A percentile compares a stretch with the other conserved stretches of the same genome.
Evolutionary conservation across 2,797 vertebrate genomes (phyloP).

Genomic region (Sebastes matsubarae): DNA sequence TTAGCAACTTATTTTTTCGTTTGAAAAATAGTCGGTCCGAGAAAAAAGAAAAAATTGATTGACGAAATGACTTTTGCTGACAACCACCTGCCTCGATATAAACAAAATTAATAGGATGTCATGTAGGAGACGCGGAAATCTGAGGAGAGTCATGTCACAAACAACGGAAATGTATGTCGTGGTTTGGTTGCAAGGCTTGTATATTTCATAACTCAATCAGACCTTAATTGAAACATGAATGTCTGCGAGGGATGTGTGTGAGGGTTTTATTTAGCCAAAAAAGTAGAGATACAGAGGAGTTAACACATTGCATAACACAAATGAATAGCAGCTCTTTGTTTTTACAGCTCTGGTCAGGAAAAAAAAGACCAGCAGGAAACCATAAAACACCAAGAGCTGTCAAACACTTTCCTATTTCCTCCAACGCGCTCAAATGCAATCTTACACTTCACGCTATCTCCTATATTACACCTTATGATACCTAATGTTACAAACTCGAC

Average conservation of each 20-base stretch:
- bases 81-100: constrained; percentile 85
- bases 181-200: constrained; percentile 65
- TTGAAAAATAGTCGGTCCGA: constrained; percentile 94
- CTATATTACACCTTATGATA: constrained; percentile 78
- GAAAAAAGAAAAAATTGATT: constrained; percentile 89
- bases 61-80: constrained; percentile 96
- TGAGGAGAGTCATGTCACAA: constrained; percentile 67
- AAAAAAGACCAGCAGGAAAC: constrained; percentile 48
- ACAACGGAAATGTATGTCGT: constrained; percentile 73
- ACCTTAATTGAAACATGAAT: constrained; percentile 76
- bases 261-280: constrained; percentile 30
- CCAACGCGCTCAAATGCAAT: constrained; percentile 64
- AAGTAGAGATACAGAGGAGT: constrained; percentile 7
- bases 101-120: constrained; percentile 80
- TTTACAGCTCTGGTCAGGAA: constrained; percentile 55
- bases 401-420: constrained; percentile 62
- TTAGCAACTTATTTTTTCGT: constrained; percentile 99
- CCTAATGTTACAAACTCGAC: constrained; percentile 77
- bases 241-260: constrained; percentile 42
- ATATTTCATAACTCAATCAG: constrained; percentile 79
- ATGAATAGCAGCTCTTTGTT: constrained; percentile 43
- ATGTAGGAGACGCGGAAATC: constrained; percentile 74
- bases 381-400: constrained; percentile 66
- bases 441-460: constrained; percentile 68
- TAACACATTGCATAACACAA: constrained; percentile 58